phyloP scores from a whole-genome alignment of 2,113 vertebrate genomes.

The Odocoileus virginianus region DNA sequence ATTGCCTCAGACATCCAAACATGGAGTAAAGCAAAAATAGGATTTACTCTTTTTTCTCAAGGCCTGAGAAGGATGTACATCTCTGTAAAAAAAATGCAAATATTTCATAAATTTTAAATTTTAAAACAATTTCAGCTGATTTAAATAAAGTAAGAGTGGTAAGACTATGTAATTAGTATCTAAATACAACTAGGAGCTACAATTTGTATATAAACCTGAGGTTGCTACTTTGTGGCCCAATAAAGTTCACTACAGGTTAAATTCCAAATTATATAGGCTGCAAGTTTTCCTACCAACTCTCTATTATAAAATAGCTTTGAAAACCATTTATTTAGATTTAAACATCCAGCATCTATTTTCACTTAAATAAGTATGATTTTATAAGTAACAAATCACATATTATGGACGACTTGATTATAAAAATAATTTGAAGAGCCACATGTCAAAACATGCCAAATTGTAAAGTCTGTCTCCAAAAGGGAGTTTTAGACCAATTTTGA shows the following conservation, averaged over 20 bases:
- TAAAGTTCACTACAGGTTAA: not conserved
- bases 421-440: not conserved
- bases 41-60: not conserved
- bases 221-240: not conserved
- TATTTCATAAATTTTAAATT: not conserved
- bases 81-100: not conserved
- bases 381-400: not conserved
- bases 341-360: not conserved
- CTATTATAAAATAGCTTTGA: not conserved
- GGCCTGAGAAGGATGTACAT: not conserved
- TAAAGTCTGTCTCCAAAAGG: not conserved
- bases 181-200: not conserved
- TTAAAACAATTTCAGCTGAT: not conserved
- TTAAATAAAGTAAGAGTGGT: not conserved
- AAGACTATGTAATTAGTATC: not conserved
- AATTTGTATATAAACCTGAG: not conserved
- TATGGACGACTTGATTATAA: not conserved
- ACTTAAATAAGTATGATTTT: not conserved
- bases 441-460: not conserved
- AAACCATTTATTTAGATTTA: not conserved
- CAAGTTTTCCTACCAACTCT: not conserved
- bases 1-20: conserved; percentile 21
- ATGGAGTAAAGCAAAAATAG: not conserved
- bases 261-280: not conserved
- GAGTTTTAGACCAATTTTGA: not conserved